Base-by-base conservation (phyloP, 2,888 invertebrate species). In the Euproctis similis region DNA sequence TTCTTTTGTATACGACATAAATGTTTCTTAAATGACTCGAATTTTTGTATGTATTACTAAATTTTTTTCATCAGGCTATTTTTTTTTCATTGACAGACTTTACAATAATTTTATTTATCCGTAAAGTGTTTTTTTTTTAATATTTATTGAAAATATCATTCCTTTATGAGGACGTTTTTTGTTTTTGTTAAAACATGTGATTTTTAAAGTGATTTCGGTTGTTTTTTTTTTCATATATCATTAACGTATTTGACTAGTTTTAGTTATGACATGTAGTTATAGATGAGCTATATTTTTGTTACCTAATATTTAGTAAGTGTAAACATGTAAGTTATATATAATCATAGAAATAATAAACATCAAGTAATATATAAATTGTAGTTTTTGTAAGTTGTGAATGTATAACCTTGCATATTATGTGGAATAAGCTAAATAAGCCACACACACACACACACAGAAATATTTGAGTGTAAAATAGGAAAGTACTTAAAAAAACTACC, bases 241-340 rank as follows among this genome's bases (percentile, higher is more conserved):
- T 36, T 38, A 34, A n/a, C n/a, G n/a, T 38, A 46, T 40, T 46
- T 31, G 32, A 46, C 26, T 20, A 26, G 26, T 33, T 34, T 34
- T 49, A 44, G 31, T 46, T 49, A 35, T 43, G 21, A 43, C 28
- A 22, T 30, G 26, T 51, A 52, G 36, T 35, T 60, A 65, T 71
- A 77, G 59, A 63, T 47, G 58, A 75, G 74, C 71, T 74, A 76
- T 78, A 78, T 80, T 77, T 76, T 80, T 78, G 76, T 78, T 78
- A 78, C 75, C 75, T 74, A 58, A 76, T 76, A 63, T 44, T 34
- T 40, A 44, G 39, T 71, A 74, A 72, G 72, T 59, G 34, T 52
- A 59, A 61, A 52, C 51, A 59, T 77, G 74, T 77, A 72, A 70
- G 67, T n/a, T n/a, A 65, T 70, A 70, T 69, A 69, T 65, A 61